Percentiles rank a stretch among this genome's conserved stretches.
phyloP scores from a whole-genome alignment of 2,888 invertebrate genomes.

The Amiota communis region DNA sequence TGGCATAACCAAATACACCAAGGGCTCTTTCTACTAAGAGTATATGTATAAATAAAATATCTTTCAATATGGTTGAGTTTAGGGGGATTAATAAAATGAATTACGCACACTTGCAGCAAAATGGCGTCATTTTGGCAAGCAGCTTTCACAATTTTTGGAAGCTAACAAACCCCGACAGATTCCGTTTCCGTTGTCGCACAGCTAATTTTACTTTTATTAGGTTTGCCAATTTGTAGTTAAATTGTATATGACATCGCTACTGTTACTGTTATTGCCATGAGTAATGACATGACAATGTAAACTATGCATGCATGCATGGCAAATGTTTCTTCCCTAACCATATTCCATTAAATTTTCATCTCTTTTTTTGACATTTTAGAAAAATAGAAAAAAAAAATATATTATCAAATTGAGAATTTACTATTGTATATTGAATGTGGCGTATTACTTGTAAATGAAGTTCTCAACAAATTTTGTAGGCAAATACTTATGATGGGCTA shows the following conservation, averaged over 20 bases:
- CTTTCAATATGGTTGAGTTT: constrained; percentile 29
- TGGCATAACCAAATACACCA: constrained; percentile 21
- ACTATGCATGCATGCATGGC: constrained; percentile 1
- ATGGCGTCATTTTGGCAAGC: constrained; percentile 30
- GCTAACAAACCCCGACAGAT: constrained; percentile 19
- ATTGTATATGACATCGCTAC: constrained; percentile 15
- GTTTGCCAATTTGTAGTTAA: constrained; percentile 54
- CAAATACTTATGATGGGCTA: constrained; percentile 41
- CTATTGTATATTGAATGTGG: constrained; percentile 55
- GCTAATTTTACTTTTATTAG: constrained; percentile 66
- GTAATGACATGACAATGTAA: constrained; percentile 3
- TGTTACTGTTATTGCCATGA: constrained; percentile 6
- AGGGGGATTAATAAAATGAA: constrained; percentile 11
- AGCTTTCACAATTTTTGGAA: not conserved
- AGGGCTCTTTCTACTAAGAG: not conserved
- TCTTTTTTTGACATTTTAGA: constrained; percentile 58
- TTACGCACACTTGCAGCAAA: constrained; percentile 33
- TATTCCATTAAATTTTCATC: constrained; percentile 37
- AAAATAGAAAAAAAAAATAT: constrained; percentile 45
- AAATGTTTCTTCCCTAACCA: constrained; percentile 9
- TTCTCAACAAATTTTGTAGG: constrained; percentile 46
- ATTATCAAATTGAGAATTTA: too few relatives aligned
- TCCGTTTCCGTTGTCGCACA: constrained; percentile 8
- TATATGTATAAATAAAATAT: constrained; percentile 23
- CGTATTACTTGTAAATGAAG: constrained; percentile 59